Evolutionary conservation across 2,113 vertebrate species (phyloP), one percentile per base, ranked within the genome.

Genomic region (Peucedramus taeniatus): DNA sequence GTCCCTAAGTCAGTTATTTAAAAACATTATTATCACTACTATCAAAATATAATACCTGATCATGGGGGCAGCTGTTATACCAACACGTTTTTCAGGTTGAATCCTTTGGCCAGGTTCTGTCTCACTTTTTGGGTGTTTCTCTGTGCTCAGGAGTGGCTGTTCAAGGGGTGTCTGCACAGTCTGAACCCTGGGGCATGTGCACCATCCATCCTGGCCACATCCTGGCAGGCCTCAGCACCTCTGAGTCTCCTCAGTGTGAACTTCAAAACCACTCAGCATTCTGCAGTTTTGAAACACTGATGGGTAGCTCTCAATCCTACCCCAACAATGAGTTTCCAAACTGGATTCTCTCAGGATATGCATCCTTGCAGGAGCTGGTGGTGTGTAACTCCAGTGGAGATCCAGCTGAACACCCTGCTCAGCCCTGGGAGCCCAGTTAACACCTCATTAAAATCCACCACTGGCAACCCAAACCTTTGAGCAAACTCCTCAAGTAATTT

Each of bases 21-120:
- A 81, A 93, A 93, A 37, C 40, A 33, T 68, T 27, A 35, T 74
- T 77, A 71, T 74, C 64, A 39, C 51, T 64, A 2, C 20, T 68
- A 45, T 86, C 33, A 71, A 71, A 93, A 56, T 75, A 33, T 4
- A 65, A 11, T 33, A 66, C 64, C 42, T 87, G 65, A 35, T 45
- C 27, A 11, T 37, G 7, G 3, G 27, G 70, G 12, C n/a, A 89
- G 72, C 69, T 71, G 74, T 75, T 81, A 57, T 21, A 51, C 47
- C 7, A 0, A 0, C 19, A 3, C 12, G 27, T 19, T 83, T 74
- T 81, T 47, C 4, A 1, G 33, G 27, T 30, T 49, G 51, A 59
- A 75, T 81, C 35, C 61, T 74, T 60, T 63, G 28, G 64, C 22
- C 44, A 27, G 57, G 37, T 39, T 45, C 23, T 83, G 0, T 51